Percentiles rank a stretch among this genome's conserved stretches.
These are phyloP conservation scores for Tetrapedia diversipes DNA, from an alignment of 2,888 invertebrate species.

Conservation along the genomic window DNA sequence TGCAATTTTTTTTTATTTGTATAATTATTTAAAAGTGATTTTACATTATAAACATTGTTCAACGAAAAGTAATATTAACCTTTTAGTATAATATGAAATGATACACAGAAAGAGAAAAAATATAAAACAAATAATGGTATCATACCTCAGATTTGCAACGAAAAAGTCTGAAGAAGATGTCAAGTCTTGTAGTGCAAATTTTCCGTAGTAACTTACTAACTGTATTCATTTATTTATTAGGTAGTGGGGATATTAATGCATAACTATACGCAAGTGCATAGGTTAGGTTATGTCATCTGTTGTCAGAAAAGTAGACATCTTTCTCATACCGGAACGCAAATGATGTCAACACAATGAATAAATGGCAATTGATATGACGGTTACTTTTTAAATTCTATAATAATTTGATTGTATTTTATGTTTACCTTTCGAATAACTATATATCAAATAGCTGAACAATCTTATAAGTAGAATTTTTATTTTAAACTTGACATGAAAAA, in stretches of 20 bases:
- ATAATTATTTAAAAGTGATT: constrained; percentile 4
- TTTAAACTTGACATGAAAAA: not conserved
- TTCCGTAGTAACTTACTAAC: constrained; percentile 73
- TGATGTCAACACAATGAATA: constrained; percentile 27
- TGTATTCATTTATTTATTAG: constrained; percentile 77
- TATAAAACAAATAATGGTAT: constrained; percentile 30
- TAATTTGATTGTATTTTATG: constrained; percentile 15
- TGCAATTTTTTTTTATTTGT: not conserved
- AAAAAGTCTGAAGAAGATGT: constrained; percentile 68
- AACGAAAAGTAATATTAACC: constrained; percentile 11
- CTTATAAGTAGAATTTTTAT: constrained; percentile 16
- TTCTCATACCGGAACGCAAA: constrained; percentile 8
- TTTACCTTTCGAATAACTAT: constrained; percentile 5
- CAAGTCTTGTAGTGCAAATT: constrained; percentile 71
- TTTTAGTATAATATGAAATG: constrained; percentile 23
- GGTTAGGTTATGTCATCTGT: constrained; percentile 59
- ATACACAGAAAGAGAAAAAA: constrained; percentile 22
- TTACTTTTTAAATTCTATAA: constrained; percentile 25
- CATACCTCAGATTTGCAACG: constrained; percentile 74
- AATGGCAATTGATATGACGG: constrained; percentile 24
- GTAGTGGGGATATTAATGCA: constrained; percentile 52
- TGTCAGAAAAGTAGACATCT: constrained; percentile 40
- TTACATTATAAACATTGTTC: not conserved
- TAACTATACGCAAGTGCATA: constrained; percentile 45
- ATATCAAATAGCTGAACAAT: constrained; percentile 8